Evolutionary conservation across 2,797 vertebrate species (phyloP).

Genomic region (Chrysocyon brachyurus): DNA sequence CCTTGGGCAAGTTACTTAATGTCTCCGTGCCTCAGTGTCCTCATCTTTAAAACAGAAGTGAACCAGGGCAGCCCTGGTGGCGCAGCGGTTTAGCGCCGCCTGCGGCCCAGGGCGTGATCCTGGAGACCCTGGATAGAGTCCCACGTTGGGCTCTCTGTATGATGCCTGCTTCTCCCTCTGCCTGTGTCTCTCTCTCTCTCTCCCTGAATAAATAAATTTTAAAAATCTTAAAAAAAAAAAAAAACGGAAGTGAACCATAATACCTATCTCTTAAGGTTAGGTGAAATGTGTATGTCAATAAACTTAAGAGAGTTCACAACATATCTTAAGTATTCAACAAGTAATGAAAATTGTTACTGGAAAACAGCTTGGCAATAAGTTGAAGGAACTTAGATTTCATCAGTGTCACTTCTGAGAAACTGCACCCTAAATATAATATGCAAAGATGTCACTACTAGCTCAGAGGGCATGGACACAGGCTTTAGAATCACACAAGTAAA

Average conservation of each 20-base stretch:
- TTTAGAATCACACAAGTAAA: slow-evolving; percentile 15
- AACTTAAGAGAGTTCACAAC: not conserved
- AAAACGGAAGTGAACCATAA: not conserved
- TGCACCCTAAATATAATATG: not conserved
- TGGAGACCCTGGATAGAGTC: no score
- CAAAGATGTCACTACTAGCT: not conserved
- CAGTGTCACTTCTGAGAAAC: not conserved
- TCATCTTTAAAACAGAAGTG: slow-evolving; percentile 24
- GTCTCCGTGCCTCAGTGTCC: slow-evolving; percentile 28
- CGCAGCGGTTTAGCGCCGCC: no score
- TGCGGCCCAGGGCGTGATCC: no score
- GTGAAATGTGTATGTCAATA: not conserved
- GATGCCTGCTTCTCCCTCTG: no score
- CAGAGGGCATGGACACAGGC: not conserved
- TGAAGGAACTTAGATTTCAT: not conserved
- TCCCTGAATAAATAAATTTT: no score
- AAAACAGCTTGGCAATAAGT: not conserved
- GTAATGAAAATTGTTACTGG: not conserved
- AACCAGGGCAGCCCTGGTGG: not conserved
- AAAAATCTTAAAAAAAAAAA: not conserved
- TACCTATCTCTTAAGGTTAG: not conserved
- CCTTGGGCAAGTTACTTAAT: not conserved
- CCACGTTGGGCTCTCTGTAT: no score
- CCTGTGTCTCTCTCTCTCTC: no score
- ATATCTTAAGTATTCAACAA: not conserved